Conservation (phyloP, 2,797 vertebrate species). For the Rallus crepitans region DNA sequence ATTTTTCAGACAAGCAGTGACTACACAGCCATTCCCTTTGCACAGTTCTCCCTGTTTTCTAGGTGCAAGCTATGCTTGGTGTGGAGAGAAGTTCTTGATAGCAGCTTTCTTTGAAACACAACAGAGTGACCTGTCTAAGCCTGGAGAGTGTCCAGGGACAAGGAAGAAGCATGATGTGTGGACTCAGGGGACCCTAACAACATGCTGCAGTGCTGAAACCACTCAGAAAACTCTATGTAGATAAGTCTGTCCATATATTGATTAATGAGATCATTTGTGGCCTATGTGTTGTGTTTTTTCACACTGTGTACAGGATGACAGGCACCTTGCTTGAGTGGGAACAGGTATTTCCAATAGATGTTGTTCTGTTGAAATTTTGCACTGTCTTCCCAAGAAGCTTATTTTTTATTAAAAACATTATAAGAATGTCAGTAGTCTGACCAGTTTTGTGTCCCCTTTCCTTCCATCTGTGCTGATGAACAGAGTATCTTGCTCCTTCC, state of each 20-base stretch:
- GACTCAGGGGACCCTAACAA: not conserved
- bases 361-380: not conserved
- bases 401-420: not conserved
- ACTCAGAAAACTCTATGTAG: not conserved
- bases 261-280: not conserved
- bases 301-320: fast-evolving
- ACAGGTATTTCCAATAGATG: not conserved
- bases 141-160: not conserved
- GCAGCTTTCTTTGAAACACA: not conserved
- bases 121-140: not conserved
- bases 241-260: not conserved
- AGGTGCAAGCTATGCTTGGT: not conserved
- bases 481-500: not conserved
- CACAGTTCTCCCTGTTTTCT: not conserved
- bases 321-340: not conserved
- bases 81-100: not conserved
- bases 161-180: not conserved
- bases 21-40: not conserved
- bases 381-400: not conserved
- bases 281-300: not conserved
- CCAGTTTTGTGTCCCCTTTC: not conserved
- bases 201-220: not conserved
- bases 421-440: not conserved
- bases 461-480: not conserved
- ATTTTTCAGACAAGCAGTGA: not conserved